These are phyloP conservation scores for Cataglyphis livida DNA, from an alignment of 2,888 invertebrate species.

Conservation along the genomic window DNA sequence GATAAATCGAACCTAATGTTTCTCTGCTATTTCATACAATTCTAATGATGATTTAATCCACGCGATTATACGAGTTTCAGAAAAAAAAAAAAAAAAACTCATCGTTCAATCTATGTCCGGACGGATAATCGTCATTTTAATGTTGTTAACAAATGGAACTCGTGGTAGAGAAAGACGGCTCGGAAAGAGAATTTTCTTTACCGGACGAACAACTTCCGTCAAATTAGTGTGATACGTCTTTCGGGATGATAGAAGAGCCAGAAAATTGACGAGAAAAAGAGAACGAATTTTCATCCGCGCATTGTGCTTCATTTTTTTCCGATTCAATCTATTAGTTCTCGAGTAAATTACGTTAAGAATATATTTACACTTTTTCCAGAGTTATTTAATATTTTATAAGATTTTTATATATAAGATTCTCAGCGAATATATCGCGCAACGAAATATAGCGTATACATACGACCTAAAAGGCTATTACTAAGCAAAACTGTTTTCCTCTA, in stretches of 20 bases:
- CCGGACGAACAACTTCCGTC: conserved; percentile 61
- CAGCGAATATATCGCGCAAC: not conserved
- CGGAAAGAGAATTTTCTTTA: conserved; percentile 41
- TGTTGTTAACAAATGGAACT: conserved; percentile 56
- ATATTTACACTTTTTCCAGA: not conserved
- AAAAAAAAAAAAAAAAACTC: conserved; percentile 4
- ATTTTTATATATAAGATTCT: not conserved
- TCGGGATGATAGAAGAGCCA: conserved; percentile 60
- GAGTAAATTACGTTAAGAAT: conserved; percentile 28
- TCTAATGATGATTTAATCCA: conserved; percentile 29
- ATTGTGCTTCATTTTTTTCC: not conserved
- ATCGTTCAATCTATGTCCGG: conserved; percentile 44
- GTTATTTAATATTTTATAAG: not conserved
- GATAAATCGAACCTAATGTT: conserved; percentile 11
- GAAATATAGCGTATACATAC: not conserved
- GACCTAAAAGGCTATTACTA: not conserved
- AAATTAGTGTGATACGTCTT: conserved; percentile 64
- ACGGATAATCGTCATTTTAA: conserved; percentile 50
- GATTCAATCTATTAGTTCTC: not conserved
- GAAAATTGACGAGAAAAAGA: conserved; percentile 35
- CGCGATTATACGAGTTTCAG: conserved; percentile 19
- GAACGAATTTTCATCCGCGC: conserved; percentile 40
- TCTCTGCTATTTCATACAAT: not conserved
- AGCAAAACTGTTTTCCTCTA: not conserved
- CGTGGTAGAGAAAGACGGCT: conserved; percentile 31